Base-by-base conservation (phyloP, 2,113 vertebrate species). In the Promerops cafer region DNA sequence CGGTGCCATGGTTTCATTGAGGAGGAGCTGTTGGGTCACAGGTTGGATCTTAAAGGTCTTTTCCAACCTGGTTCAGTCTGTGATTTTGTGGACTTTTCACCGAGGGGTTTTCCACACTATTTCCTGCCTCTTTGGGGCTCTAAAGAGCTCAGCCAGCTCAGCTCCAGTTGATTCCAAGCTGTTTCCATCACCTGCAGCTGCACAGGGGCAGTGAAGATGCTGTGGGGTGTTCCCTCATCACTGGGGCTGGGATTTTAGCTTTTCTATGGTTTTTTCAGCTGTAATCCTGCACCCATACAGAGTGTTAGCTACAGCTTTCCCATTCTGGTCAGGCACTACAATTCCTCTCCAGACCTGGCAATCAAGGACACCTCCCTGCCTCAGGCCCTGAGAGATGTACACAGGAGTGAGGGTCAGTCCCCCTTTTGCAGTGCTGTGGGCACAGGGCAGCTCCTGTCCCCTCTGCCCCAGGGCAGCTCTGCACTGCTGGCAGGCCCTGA, bases 121-220 rank as follows among this genome's bases (percentile, higher is more conserved):
- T n/a, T n/a, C n/a, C 19, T 52, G 47, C 17, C 44, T 35, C 23
- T 61, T 18, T 6, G 37, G 50, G 52, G 42, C 27, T 78, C 66
- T 26, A 1, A 61, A 39, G 42, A 30, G 60, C 75, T 56, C 59
- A 18, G 59, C 28, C n/a, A 42, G 23, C 27, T 44, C 11, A 4
- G 33, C 30, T 39, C 1, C 0, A 6, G 42, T 21, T 11, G 20
- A 8, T 64, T 15, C 68, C 5, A 6, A 47, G 82, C 13, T 35
- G 6, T 68, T 63, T 12, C 64, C 54, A 6, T 42, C 2, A 2
- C 22, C 2, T 37, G 49, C 47, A 83, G 47, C 76, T 17, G 40
- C n/a, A 1, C 0, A 2, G 4, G 2, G 30, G 33, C 2, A 1
- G 6, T 39, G 82, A 87, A 72, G 37, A 12, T 35, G 16, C 39